Evolutionary conservation across 2,888 invertebrate species (phyloP), one percentile per base, ranked within the genome.

Genomic region (Tipula unca): DNA sequence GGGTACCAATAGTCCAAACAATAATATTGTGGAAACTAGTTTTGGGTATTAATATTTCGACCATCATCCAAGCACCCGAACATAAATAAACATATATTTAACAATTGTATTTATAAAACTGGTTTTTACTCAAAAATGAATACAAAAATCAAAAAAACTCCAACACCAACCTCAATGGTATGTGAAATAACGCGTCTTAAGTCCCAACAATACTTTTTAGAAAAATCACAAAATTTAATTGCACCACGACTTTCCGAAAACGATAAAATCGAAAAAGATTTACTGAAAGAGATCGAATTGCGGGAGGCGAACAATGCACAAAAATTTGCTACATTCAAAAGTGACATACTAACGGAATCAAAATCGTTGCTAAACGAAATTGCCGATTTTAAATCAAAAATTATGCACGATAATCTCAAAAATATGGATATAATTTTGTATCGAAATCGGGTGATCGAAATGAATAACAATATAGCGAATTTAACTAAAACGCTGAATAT

Each of bases 141-240:
- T 25, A 69, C 69, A 25, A 32, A n/a, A 32, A 14, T 39, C 10
- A 85, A 48, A 20, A 85, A 85, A 85, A 29, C 36, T n/a, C 39
- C 42, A 20, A 85, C 89, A 83, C 87, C 87, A 83, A 91, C 90
- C 4, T 87, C 88, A 42, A 87, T 91, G 20, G 86, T 91, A 0
- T 90, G 90, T 83, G 90, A 91, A 87, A 86, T 91, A 87, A 90
- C 89, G 86, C 89, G 90, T 5, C 88, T 91, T 29, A 91, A 90
- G 88, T 89, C 90, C 0, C 91, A 91, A 87, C 90, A 90, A 88
- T 90, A 90, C 87, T 91, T 90, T 88, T 88, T 91, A 29, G 90
- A 91, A 88, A 89, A 89, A 87, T 89, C 88, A 88, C 90, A 90
- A 87, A 87, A 17, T 20, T 29, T 42, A 1, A 14, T 48, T 29